These are phyloP conservation scores for Tapirus terrestris DNA, from an alignment of 2,113 vertebrate species.

Conservation along the genomic window DNA sequence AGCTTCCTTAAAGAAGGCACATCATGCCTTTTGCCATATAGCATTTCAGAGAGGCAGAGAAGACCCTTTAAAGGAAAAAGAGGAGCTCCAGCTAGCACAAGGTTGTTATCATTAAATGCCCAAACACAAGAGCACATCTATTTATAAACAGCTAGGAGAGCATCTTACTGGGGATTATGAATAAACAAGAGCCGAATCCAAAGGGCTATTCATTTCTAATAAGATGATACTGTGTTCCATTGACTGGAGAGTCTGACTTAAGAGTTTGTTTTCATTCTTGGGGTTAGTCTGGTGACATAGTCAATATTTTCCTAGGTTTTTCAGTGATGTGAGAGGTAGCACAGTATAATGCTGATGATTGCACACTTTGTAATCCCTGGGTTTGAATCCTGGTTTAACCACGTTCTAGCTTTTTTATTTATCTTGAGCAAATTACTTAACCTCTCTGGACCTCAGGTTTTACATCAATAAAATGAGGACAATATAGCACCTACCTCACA, in stretches of 20 bases:
- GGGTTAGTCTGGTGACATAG: not conserved
- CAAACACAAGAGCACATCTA: not conserved
- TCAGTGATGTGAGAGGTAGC: not conserved
- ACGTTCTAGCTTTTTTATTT: not conserved
- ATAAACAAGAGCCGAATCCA: not conserved
- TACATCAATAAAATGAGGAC: not conserved
- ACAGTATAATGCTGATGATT: not conserved
- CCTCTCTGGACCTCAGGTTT: constrained; percentile 3
- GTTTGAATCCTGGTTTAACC: not conserved
- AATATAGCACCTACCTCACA: not conserved
- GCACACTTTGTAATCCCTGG: not conserved
- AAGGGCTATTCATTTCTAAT: not conserved
- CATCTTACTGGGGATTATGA: not conserved
- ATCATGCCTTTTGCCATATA: not conserved
- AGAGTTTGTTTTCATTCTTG: not conserved
- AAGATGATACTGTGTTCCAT: not conserved
- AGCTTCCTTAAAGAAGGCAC: constrained; percentile 50
- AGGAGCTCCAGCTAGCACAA: not conserved
- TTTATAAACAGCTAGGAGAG: not conserved
- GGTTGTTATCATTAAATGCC: not conserved
- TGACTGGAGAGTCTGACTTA: not conserved
- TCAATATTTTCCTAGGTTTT: not conserved
- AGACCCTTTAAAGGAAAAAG: not conserved
- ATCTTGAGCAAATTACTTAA: not conserved
- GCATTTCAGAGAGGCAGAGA: not conserved